A percentile compares a stretch with the other conserved stretches of the same genome.
Conservation (phyloP, 2,797 vertebrate genomes). For the Tenualosa thibaudeaui region DNA sequence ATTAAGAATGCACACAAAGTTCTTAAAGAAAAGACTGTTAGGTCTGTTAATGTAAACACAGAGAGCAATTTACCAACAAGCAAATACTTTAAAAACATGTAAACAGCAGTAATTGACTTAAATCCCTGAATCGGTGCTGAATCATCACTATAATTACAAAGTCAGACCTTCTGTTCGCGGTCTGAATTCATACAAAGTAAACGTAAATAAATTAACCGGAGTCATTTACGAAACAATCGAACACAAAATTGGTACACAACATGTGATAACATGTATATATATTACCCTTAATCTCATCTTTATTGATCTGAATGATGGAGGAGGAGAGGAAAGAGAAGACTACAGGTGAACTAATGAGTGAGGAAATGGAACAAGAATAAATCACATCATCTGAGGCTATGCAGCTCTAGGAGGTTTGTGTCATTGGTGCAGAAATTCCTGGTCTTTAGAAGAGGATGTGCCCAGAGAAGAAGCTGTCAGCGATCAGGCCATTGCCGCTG, state of each 20-base stretch:
- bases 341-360: background rate
- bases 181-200: background rate
- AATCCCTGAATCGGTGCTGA: background rate
- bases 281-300: background rate
- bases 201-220: background rate
- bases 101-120: background rate
- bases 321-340: background rate
- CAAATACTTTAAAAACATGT: background rate
- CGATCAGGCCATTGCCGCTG: no score
- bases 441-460: conserved; percentile 52
- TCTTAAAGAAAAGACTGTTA: background rate
- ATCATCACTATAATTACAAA: background rate
- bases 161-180: background rate
- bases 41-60: no score
- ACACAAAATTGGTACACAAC: background rate
- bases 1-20: background rate
- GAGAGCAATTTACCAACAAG: background rate
- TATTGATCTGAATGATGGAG: background rate
- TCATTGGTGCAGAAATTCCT: background rate
- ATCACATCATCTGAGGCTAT: background rate
- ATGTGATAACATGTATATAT: background rate
- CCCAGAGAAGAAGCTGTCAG: conserved; percentile 64
- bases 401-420: no score
- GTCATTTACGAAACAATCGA: no score
- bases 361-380: background rate